These are phyloP conservation scores for Chiridota heheva DNA, from an alignment of 35 echinoderm and acorn worm genomes.

Conservation along the genomic window DNA sequence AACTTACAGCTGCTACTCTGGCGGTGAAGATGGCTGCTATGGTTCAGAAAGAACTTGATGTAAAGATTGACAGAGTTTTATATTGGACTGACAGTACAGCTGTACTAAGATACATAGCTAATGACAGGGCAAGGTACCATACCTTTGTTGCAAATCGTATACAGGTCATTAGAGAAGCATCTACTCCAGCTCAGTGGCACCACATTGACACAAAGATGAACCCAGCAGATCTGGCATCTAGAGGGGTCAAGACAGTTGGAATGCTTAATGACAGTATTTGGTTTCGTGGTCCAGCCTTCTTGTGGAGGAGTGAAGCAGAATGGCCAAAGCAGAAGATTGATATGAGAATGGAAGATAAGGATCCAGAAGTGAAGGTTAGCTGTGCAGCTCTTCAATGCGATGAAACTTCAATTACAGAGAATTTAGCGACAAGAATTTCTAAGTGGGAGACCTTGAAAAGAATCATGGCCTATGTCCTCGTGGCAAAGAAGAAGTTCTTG, in stretches of 20 bases:
- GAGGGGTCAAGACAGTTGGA: conserved; percentile 44
- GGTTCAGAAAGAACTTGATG: conserved; percentile 2
- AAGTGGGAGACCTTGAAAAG: no score
- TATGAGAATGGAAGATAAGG: no score
- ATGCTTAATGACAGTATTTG: no score
- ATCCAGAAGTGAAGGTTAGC: no score
- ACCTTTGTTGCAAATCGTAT: conserved; percentile 44
- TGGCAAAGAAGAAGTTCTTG: no score
- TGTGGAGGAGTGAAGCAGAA: no score
- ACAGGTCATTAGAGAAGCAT: neutral
- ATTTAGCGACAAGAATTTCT: no score
- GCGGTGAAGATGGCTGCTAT: conserved; percentile 16
- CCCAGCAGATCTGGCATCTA: conserved; percentile 17
- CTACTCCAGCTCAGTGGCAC: conserved; percentile 11
- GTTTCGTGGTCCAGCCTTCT: no score
- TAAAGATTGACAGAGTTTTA: conserved; percentile 6
- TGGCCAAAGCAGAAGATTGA: no score
- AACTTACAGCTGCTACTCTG: conserved; percentile 22
- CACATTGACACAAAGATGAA: conserved; percentile 8
- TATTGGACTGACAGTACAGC: conserved; percentile 42
- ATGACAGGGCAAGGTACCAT: neutral
- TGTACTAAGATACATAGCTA: conserved; percentile 22
- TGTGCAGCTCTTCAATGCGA: no score
- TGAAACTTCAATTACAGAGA: no score
- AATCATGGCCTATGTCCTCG: no score